These are phyloP conservation scores for Caenorhabditis sp. DNA, from an alignment of 2,888 invertebrate genomes.

Conservation along the genomic window DNA sequence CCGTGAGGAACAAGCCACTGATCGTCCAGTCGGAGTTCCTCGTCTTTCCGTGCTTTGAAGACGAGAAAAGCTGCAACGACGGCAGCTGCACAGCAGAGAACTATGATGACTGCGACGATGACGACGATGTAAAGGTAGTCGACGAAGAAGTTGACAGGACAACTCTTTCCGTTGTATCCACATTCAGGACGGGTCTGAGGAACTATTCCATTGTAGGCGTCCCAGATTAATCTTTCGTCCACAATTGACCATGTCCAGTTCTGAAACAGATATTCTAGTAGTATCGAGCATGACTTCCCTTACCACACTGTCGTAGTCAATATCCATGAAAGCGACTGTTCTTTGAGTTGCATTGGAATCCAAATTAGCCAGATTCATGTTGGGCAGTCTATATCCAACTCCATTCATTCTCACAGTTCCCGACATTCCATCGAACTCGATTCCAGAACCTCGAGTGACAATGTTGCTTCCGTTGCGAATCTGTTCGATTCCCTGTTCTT, in stretches of 20 bases:
- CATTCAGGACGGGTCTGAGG: slow-evolving; percentile 64
- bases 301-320: slow-evolving; percentile 60
- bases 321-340: slow-evolving; percentile 58
- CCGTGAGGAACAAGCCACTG: slow-evolving; percentile 53
- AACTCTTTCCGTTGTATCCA: slow-evolving; percentile 63
- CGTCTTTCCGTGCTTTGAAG: slow-evolving; percentile 43
- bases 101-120: slow-evolving; percentile 62
- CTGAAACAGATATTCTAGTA: slow-evolving; percentile 28
- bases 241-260: slow-evolving; percentile 58
- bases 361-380: slow-evolving; percentile 65
- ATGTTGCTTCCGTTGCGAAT: slow-evolving; percentile 61
- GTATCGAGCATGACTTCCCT: neutral
- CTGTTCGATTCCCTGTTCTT: slow-evolving; percentile 55
- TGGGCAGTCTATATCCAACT: slow-evolving; percentile 61
- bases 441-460: slow-evolving; percentile 45
- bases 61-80: slow-evolving; percentile 59
- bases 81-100: slow-evolving; percentile 58
- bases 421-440: slow-evolving; percentile 61
- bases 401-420: slow-evolving; percentile 66
- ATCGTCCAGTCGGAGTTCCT: slow-evolving; percentile 47
- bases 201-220: slow-evolving; percentile 53
- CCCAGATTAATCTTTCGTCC: slow-evolving; percentile 55
- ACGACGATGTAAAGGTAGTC: slow-evolving; percentile 71
- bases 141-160: slow-evolving; percentile 64
- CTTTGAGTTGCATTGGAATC: slow-evolving; percentile 55